phyloP scores from a whole-genome alignment of 2,888 invertebrate genomes.

The Scotopteryx bipunctaria region DNA sequence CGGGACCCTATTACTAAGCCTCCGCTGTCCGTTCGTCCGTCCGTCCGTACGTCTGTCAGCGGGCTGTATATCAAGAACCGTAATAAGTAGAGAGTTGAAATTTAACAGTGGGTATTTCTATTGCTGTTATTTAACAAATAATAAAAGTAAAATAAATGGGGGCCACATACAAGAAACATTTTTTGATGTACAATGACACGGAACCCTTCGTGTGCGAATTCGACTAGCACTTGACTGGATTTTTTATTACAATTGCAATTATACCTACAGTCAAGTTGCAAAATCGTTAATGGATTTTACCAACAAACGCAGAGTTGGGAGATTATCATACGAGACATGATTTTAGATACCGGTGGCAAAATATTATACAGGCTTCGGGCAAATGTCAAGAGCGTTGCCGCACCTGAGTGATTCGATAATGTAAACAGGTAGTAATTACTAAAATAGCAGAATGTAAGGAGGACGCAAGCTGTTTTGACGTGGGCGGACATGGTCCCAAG shows the following conservation, averaged over 20 bases:
- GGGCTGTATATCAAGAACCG: too few species aligned
- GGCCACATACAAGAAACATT: too few species aligned
- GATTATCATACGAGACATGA: slow-evolving; percentile 35
- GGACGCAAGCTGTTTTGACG: not conserved
- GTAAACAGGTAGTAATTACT: slow-evolving; percentile 32
- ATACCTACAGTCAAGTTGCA: slow-evolving; percentile 33
- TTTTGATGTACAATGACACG: too few species aligned
- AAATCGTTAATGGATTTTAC: slow-evolving; percentile 36
- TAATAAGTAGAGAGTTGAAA: too few species aligned
- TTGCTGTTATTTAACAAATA: too few species aligned
- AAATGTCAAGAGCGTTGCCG: slow-evolving; percentile 56
- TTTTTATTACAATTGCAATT: slow-evolving; percentile 29
- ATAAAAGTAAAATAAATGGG: too few species aligned
- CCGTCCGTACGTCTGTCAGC: too few species aligned
- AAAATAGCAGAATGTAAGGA: slow-evolving; percentile 13
- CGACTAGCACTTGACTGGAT: too few species aligned
- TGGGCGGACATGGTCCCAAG: slow-evolving; percentile 1
- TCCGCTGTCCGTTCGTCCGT: too few species aligned
- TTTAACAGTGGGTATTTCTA: too few species aligned
- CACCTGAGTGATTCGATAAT: slow-evolving; percentile 38
- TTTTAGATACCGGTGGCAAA: slow-evolving; percentile 37
- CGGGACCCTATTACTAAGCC: too few species aligned
- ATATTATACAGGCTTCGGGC: slow-evolving; percentile 38
- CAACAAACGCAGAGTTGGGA: slow-evolving; percentile 24
- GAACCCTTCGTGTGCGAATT: too few species aligned